Conservation (phyloP, 2,797 vertebrate genomes). For the Sternotherus odoratus region DNA sequence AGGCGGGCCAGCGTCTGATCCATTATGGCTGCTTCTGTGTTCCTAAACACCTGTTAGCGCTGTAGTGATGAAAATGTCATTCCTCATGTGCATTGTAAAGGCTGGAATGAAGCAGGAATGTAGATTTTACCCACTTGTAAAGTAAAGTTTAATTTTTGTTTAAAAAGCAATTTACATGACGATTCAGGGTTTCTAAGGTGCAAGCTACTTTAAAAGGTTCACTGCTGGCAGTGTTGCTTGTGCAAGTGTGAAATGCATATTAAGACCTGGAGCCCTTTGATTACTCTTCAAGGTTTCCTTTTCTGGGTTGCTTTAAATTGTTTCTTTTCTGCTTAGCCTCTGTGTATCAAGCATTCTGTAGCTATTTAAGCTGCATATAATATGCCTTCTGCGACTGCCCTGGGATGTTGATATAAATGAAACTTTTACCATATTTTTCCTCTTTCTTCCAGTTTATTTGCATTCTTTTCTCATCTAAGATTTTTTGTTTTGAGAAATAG, state of each 20-base stretch:
- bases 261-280: background rate
- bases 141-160: background rate
- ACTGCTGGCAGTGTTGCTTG: background rate
- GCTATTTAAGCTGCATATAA: background rate
- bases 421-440: background rate
- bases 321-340: background rate
- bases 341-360: background rate
- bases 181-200: background rate
- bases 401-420: background rate
- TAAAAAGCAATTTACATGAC: background rate
- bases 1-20: background rate
- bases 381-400: background rate
- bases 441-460: background rate
- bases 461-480: background rate
- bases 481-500: background rate
- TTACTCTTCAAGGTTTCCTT: background rate
- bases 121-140: background rate
- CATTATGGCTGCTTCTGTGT: background rate
- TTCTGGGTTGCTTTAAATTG: background rate
- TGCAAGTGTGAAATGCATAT: background rate
- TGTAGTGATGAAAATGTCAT: background rate
- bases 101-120: background rate
- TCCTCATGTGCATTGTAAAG: background rate
- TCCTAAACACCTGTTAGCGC: background rate
- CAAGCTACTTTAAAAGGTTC: accelerated